Evolutionary conservation across 2,113 vertebrate genomes (phyloP).

Genomic region (Tetrao urogallus): DNA sequence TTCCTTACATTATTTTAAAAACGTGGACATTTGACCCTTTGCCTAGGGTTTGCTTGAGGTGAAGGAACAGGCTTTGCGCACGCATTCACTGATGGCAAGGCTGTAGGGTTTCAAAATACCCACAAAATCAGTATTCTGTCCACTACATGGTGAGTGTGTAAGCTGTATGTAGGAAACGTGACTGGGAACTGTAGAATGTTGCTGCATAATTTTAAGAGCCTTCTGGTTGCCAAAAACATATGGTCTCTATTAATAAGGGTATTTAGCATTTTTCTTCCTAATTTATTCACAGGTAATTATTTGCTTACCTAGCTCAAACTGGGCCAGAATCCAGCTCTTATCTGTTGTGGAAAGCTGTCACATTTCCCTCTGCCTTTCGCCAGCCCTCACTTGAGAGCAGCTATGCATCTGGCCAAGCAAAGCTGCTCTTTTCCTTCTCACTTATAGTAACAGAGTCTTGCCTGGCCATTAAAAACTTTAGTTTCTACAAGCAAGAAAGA

Average conservation of each 20-base stretch:
- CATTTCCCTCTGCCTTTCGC: neutral
- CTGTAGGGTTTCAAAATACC: neutral
- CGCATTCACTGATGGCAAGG: neutral
- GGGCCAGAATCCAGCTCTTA: neutral
- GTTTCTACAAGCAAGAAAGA: neutral
- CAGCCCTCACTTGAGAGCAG: neutral
- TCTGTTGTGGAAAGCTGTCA: neutral
- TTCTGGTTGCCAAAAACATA: neutral
- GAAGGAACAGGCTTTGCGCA: neutral
- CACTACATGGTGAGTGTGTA: neutral
- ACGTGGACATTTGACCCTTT: neutral
- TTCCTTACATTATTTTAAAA: neutral
- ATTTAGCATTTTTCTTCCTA: neutral
- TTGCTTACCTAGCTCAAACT: neutral
- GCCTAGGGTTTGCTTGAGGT: neutral
- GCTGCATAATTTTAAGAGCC: neutral
- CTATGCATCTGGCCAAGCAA: neutral
- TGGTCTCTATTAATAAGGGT: neutral
- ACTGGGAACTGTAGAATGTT: neutral
- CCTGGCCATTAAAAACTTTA: neutral
- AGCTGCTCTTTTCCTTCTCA: neutral
- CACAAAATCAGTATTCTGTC: neutral
- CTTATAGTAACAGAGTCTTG: neutral
- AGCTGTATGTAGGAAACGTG: neutral
- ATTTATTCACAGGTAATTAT: slow-evolving; percentile 7